Evolutionary conservation across 2,888 invertebrate genomes (phyloP), one percentile per base, ranked within the genome.

Genomic region (Leptopilina syphax): DNA sequence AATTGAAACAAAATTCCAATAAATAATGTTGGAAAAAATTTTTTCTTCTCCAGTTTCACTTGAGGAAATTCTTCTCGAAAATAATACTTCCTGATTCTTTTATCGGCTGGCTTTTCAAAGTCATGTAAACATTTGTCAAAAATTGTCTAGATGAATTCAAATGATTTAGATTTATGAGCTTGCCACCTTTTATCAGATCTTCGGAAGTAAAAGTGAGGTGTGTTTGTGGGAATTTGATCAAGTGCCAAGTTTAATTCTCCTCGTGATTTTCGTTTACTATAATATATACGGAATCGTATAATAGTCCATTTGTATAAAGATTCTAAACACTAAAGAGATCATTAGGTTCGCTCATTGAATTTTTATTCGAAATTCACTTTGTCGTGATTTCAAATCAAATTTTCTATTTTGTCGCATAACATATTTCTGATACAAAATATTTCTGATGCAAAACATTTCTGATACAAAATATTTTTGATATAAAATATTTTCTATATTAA

Each of bases 281-380:
- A 34, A 73, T 57, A 73, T 57, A 73, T 34, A 9, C 41, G 57
- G n/a, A 73, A 73, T 57, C 13, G n/a, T 7, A 50, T 50, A 73
- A 60, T 60, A 73, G 73, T n/a, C 54, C 3, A 57, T 73, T 4
- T 73, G 73, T 73, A 57, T 44, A 6, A 73, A 18, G 73, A 57
- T 57, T 9, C 73, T 34, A 57, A 57, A 60, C 73, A 73, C 73
- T 60, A 73, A 73, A 60, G 73, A 73, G 57, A 24, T 73, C 73
- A 13, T 60, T 73, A 73, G 34, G 10, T 57, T 13, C 13, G 18
- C 12, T 63, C 44, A 77, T 8, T 8, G 60, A 27, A 77, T 63
- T n/a, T 77, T 44, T 63, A 12, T 65, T n/a, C 41, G 10, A 47
- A 34, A 41, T 63, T 6, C 5, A 13, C 65, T 77, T 24, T 27